phyloP scores from a whole-genome alignment of 2,113 vertebrate genomes.

The Heterocephalus glaber region DNA sequence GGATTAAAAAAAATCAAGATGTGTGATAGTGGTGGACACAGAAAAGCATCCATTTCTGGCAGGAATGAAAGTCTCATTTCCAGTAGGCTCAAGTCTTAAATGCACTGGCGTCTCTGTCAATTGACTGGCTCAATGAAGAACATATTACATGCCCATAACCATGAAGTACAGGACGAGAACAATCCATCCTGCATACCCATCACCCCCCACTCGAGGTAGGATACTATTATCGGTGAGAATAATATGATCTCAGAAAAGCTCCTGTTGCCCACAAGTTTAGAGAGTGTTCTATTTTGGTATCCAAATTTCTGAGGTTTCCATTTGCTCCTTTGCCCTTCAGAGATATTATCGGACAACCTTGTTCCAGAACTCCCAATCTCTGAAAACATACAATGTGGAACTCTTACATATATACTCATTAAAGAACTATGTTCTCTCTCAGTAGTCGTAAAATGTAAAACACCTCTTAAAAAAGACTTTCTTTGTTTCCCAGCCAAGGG shows the following conservation, averaged over 20 bases:
- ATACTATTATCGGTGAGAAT: conserved; percentile 78
- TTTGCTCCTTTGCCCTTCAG: conserved; percentile 46
- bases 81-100: conserved; percentile 86
- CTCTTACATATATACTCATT: conserved; percentile 82
- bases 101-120: conserved; percentile 85
- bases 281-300: conserved; percentile 63
- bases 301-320: conserved; percentile 66
- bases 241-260: conserved; percentile 76
- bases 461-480: conserved; percentile 87
- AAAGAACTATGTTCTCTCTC: conserved; percentile 85
- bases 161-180: conserved; percentile 63
- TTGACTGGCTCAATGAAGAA: conserved; percentile 85
- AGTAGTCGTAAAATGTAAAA: conserved; percentile 86
- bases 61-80: conserved; percentile 83
- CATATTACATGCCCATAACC: conserved; percentile 81
- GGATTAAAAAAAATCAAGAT: conserved; percentile 78
- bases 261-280: conserved; percentile 38
- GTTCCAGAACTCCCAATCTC: conserved; percentile 81
- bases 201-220: conserved; percentile 56
- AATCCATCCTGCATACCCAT: conserved; percentile 69
- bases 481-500: conserved; percentile 87
- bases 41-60: conserved; percentile 84
- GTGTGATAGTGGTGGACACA: conserved; percentile 85
- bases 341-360: conserved; percentile 76
- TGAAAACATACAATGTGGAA: conserved; percentile 81